Percentiles rank a stretch among this genome's conserved stretches.
Conservation (phyloP, 2,888 invertebrate genomes). For the Callinectes sapidus region DNA sequence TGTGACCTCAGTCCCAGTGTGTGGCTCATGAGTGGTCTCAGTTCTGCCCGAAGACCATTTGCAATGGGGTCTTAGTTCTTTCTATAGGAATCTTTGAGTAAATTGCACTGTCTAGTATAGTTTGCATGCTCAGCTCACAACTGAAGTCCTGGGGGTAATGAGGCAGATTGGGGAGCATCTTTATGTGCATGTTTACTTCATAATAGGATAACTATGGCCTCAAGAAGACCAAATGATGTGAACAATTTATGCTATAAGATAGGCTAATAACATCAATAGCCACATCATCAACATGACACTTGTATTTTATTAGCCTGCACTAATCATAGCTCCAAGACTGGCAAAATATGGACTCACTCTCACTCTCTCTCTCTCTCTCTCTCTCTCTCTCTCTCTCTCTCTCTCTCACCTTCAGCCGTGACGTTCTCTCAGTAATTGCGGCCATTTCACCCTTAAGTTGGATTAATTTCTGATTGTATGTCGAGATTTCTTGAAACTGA, state of each 20-base stretch:
- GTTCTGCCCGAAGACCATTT: too few relatives aligned
- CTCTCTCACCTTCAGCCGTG: constrained; percentile 50
- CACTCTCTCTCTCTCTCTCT: too few relatives aligned
- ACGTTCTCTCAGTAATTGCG: constrained; percentile 51
- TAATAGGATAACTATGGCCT: neutral
- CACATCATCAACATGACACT: neutral
- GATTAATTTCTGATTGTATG: constrained; percentile 55
- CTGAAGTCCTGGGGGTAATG: too few relatives aligned
- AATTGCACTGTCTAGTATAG: too few relatives aligned
- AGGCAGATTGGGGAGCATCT: too few relatives aligned
- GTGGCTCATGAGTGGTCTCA: too few relatives aligned
- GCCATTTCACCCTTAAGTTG: constrained; percentile 53
- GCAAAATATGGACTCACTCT: neutral
- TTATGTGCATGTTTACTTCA: neutral
- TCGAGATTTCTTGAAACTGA: constrained; percentile 58
- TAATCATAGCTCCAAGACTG: neutral
- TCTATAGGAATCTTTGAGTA: too few relatives aligned
- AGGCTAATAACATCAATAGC: neutral
- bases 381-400: constrained; percentile 41
- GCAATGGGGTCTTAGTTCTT: too few relatives aligned
- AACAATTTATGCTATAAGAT: neutral
- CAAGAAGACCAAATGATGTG: neutral
- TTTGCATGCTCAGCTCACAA: too few relatives aligned
- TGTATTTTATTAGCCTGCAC: neutral
- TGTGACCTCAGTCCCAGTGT: too few relatives aligned